Base-by-base conservation (phyloP, 2,888 invertebrate genomes). In the Hirtodrosophila cameraria region DNA sequence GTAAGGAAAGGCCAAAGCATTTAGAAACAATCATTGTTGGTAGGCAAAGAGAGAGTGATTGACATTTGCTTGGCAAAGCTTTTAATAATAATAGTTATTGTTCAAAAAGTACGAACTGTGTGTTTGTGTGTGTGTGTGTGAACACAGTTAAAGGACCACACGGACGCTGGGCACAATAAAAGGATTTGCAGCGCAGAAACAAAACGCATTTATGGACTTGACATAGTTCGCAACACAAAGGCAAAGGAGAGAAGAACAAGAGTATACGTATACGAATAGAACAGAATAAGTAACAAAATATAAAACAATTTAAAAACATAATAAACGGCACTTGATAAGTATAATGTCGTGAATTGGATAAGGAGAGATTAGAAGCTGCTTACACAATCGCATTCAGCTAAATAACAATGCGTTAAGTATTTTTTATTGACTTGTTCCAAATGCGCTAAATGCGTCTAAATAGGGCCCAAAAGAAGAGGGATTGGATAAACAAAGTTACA, bases 301-400 rank as follows among this genome's bases (percentile, higher is more conserved):
- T n/a, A n/a, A n/a, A n/a, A n/a, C n/a, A n/a, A n/a, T n/a, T n/a
- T n/a, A n/a, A n/a, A 45, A 45, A 9, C 13, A 54, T 48, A 35
- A 54, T 50, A 30, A 59, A 68, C 69, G 31, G 27, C 53, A 67
- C 49, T 46, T 41, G 15, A 7, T 48, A 25, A 31, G 13, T 6
- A 18, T 27, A 55, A 28, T 15, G 30, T 35, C 11, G 61, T 64
- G 64, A 46, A 36, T 35, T 46, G 50, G 42, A 52, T 35, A 35
- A 75, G 67, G 58, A 72, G 55, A 64, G 43, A 63, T 64, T 58
- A 52, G 63, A 41, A 68, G 65, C 80, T 82, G 85, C 91, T 91
- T 91, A 91, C 91, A 90, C 91, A 91, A 88, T 91, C 88, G 88
- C 91, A 91, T 79, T 86, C 88, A 75, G 88, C 79, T 86, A 91